phyloP scores from a whole-genome alignment of 2,113 vertebrate species.

The Excalfactoria chinensis region DNA sequence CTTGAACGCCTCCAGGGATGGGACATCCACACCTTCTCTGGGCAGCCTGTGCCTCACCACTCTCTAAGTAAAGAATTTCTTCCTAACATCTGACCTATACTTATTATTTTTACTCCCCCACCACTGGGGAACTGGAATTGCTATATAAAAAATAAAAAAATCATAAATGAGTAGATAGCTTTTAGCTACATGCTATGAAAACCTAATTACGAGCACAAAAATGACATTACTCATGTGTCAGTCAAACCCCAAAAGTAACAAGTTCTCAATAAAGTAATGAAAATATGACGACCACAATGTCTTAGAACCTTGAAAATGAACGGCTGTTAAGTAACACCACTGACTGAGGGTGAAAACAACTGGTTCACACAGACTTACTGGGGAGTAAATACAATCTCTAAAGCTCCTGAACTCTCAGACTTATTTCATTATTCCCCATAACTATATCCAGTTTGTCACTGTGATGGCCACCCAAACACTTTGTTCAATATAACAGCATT shows the following conservation, averaged over 20 bases:
- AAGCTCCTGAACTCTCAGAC: not conserved
- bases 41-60: not conserved
- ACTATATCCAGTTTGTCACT: not conserved
- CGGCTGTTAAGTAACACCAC: not conserved
- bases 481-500: not conserved
- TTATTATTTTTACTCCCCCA: not conserved
- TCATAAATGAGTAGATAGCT: not conserved
- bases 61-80: not conserved
- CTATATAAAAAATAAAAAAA: no score
- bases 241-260: not conserved
- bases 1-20: not conserved
- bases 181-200: not conserved
- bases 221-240: not conserved
- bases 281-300: not conserved
- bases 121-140: not conserved
- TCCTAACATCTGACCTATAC: not conserved
- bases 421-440: not conserved
- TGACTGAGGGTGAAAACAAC: not conserved
- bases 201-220: not conserved
- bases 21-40: not conserved
- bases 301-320: not conserved
- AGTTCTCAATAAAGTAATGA: not conserved
- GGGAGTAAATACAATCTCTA: not conserved
- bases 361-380: not conserved
- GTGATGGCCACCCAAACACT: not conserved